These are phyloP conservation scores for Apotomis turbidana DNA, from an alignment of 2,888 invertebrate species.

Conservation along the genomic window DNA sequence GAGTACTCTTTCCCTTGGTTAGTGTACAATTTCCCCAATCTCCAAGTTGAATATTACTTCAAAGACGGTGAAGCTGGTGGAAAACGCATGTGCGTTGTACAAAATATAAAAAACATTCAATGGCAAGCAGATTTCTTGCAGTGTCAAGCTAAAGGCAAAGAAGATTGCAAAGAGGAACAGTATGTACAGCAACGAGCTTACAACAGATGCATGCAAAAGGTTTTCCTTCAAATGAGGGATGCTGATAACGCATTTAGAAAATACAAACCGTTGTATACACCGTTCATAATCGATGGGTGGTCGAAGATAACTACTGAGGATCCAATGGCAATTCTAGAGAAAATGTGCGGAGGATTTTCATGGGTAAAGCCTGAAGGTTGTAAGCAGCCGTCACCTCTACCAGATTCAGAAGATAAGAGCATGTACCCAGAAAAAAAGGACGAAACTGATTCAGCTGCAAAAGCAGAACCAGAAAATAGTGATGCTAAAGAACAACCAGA, in stretches of 20 bases:
- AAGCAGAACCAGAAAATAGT: neutral
- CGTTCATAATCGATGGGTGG: neutral
- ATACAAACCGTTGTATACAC: neutral
- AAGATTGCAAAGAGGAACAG: constrained; percentile 1
- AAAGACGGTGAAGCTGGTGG: neutral
- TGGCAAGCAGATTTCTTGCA: constrained; percentile 1
- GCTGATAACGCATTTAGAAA: neutral
- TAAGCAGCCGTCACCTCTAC: neutral
- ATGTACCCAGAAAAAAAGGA: neutral
- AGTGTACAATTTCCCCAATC: neutral
- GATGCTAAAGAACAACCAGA: too few species aligned
- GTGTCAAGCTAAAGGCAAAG: neutral
- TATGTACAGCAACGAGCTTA: neutral
- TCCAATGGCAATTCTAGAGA: neutral
- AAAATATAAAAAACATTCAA: neutral
- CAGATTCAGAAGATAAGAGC: neutral
- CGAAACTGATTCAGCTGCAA: neutral
- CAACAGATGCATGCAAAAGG: neutral
- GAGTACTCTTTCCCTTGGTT: neutral
- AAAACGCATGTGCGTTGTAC: neutral
- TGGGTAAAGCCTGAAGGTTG: neutral
- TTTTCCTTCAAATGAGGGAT: neutral
- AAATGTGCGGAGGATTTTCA: neutral
- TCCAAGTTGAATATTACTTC: neutral
- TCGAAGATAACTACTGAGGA: neutral